Percentiles rank a stretch among this genome's conserved stretches.
phyloP scores from a whole-genome alignment of 2,888 invertebrate species.

The Fragum sueziense region DNA sequence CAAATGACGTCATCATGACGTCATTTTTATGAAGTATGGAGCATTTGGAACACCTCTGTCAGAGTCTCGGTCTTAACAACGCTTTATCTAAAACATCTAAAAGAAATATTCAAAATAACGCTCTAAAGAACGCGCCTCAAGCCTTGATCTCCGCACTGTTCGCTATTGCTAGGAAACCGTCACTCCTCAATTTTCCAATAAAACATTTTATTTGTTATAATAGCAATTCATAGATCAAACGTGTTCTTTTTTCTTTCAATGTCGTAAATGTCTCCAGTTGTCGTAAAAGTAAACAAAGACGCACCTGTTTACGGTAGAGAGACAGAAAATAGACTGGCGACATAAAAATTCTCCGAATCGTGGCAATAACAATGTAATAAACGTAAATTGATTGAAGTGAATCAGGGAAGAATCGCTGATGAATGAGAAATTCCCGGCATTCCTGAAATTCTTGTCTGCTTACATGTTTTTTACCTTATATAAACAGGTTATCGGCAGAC shows the following conservation, averaged over 20 bases:
- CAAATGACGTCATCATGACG: too few relatives aligned
- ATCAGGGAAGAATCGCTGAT: slow-evolving; percentile 17
- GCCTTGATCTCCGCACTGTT: too few relatives aligned
- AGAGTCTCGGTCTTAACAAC: too few relatives aligned
- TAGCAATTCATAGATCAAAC: too few relatives aligned
- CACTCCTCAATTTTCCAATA: too few relatives aligned
- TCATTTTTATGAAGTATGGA: too few relatives aligned
- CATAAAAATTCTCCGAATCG: slow-evolving; percentile 19
- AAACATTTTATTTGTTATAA: too few relatives aligned
- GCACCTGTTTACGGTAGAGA: not conserved
- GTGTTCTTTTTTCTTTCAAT: not conserved
- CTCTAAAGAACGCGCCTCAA: too few relatives aligned
- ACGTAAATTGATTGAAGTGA: slow-evolving; percentile 17
- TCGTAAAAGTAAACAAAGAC: not conserved
- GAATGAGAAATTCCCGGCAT: slow-evolving; percentile 35
- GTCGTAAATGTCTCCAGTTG: not conserved
- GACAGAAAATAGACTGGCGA: slow-evolving; percentile 13
- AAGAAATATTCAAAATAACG: too few relatives aligned
- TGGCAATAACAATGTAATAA: slow-evolving; percentile 22
- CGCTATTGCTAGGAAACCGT: too few relatives aligned
- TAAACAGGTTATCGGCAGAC: slow-evolving; percentile 1
- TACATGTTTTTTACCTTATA: slow-evolving; percentile 13
- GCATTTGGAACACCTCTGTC: too few relatives aligned
- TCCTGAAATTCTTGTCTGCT: slow-evolving; percentile 24
- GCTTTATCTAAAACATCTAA: too few relatives aligned